These are phyloP conservation scores for Drosophila vallismaia DNA, from an alignment of 2,888 invertebrate genomes.

Conservation along the genomic window DNA sequence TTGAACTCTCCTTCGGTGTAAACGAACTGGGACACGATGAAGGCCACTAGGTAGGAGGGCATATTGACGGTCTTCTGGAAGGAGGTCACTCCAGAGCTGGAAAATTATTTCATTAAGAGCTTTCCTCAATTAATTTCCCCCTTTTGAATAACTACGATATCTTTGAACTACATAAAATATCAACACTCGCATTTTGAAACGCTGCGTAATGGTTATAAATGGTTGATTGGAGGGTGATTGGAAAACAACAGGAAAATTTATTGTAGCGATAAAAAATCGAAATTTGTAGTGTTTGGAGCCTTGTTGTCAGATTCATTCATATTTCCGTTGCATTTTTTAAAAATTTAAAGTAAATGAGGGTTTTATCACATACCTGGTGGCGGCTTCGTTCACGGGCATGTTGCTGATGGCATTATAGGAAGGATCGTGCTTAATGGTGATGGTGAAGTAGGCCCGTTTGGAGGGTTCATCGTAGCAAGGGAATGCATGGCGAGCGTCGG, in stretches of 20 bases:
- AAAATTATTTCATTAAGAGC: too few species aligned
- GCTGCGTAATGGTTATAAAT: background rate
- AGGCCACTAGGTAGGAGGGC: slow-evolving; percentile 92
- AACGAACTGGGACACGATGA: slow-evolving; percentile 88
- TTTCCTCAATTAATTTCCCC: background rate
- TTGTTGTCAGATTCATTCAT: too few species aligned
- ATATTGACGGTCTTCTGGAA: slow-evolving; percentile 86
- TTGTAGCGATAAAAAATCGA: background rate
- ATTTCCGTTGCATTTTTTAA: too few species aligned
- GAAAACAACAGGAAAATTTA: background rate
- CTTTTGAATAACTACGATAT: background rate
- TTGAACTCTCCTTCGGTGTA: slow-evolving; percentile 66
- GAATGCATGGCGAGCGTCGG: slow-evolving; percentile 88
- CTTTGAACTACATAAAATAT: background rate
- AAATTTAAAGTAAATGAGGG: too few species aligned
- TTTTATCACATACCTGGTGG: slow-evolving; percentile 38
- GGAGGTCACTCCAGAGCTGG: slow-evolving; percentile 59
- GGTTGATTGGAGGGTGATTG: background rate
- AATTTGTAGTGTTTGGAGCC: background rate
- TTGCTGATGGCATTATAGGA: slow-evolving; percentile 80
- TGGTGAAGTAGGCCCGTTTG: slow-evolving; percentile 88
- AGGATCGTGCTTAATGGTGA: slow-evolving; percentile 75
- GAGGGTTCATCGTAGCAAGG: slow-evolving; percentile 89
- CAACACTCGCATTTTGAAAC: background rate
- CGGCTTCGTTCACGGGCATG: slow-evolving; percentile 84